Conservation (phyloP, 2,888 invertebrate genomes). For the Calliphora vomitoria region DNA sequence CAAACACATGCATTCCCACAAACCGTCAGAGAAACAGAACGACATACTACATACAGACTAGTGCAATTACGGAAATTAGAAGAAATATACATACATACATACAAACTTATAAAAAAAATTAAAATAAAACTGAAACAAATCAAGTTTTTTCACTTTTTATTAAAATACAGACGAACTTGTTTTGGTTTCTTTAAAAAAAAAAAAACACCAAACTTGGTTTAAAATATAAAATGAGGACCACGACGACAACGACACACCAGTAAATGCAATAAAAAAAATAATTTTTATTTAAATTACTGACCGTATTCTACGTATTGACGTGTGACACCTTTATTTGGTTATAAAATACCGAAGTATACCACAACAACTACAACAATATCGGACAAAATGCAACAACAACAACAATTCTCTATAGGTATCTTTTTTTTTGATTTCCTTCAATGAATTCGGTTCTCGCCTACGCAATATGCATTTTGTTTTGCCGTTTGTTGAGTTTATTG, state of each 20-base stretch:
- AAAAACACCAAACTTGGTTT: conserved; percentile 18
- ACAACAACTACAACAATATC: background rate
- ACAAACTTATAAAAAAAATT: conserved; percentile 26
- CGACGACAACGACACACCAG: background rate
- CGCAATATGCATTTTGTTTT: conserved; percentile 22
- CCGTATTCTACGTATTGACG: conserved; percentile 50
- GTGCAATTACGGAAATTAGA: conserved; percentile 59
- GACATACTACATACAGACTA: conserved; percentile 12
- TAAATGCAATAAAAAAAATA: background rate
- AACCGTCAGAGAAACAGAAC: background rate
- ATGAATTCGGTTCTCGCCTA: conserved; percentile 48
- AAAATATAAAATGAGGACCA: conserved; percentile 17
- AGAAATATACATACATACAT: conserved; percentile 12
- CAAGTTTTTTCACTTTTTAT: conserved; percentile 34
- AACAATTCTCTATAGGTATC: background rate
- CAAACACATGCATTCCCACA: conserved; percentile 10
- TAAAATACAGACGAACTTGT: conserved; percentile 33
- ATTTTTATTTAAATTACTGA: conserved; percentile 36
- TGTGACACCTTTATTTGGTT: conserved; percentile 57
- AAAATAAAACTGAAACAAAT: conserved; percentile 44
- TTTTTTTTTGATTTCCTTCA: conserved; percentile 41
- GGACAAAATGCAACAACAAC: background rate
- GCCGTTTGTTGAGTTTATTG: background rate
- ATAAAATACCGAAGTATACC: conserved; percentile 24
- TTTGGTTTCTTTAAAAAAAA: background rate